Evolutionary conservation across 2,888 invertebrate species (phyloP).

Genomic region (Oscheius sp.): DNA sequence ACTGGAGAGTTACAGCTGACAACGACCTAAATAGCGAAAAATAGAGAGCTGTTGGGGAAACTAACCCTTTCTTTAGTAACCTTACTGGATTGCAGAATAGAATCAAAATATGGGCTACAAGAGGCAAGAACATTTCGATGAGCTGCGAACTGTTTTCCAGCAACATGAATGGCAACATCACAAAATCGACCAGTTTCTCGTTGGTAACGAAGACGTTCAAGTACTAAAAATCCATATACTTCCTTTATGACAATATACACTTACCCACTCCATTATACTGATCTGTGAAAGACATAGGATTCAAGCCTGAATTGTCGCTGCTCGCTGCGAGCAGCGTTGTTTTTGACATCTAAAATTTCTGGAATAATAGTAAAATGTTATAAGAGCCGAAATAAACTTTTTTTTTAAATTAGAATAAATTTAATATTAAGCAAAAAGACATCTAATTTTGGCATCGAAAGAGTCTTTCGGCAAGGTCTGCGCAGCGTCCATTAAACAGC

Average conservation of each 20-base stretch:
- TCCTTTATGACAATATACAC: constrained; percentile 20
- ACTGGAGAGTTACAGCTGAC: constrained; percentile 76
- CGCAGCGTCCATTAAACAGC: too few species aligned
- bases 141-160: constrained; percentile 76
- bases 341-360: constrained; percentile 49
- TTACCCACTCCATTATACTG: constrained; percentile 69
- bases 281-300: constrained; percentile 72
- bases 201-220: constrained; percentile 73
- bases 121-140: constrained; percentile 78
- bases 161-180: constrained; percentile 77
- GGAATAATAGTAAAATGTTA: too few species aligned
- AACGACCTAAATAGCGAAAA: constrained; percentile 71
- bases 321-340: constrained; percentile 55
- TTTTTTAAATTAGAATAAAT: too few species aligned
- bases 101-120: constrained; percentile 78
- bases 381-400: too few species aligned
- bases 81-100: constrained; percentile 75
- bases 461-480: too few species aligned
- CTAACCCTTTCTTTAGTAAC: constrained; percentile 62
- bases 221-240: constrained; percentile 66
- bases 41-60: neutral
- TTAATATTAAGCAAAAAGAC: too few species aligned
- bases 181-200: constrained; percentile 76
- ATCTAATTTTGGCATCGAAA: too few species aligned
- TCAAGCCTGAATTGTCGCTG: constrained; percentile 67